A percentile compares a stretch with the other conserved stretches of the same genome.
Evolutionary conservation across 2,797 vertebrate species (phyloP).

Genomic region (Heliangelus exortis): DNA sequence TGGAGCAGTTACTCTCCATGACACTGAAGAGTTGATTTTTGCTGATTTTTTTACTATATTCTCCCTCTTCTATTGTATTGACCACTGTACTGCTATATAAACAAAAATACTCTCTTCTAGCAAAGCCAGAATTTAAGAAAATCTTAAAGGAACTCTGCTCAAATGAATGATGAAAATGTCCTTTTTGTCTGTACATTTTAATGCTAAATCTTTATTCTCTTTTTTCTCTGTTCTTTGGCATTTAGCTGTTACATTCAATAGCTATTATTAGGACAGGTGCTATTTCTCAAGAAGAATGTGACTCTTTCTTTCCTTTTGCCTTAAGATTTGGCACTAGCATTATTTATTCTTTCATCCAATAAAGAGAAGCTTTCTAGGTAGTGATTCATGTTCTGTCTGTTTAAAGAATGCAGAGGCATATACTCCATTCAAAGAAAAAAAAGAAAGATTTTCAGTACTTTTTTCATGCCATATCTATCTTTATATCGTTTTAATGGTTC

Average conservation of each 20-base stretch:
- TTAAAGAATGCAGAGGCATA: constrained; percentile 39
- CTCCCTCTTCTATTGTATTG: not conserved
- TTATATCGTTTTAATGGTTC: constrained; percentile 39
- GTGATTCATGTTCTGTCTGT: constrained; percentile 35
- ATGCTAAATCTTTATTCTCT: constrained; percentile 15
- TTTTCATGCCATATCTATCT: constrained; percentile 3
- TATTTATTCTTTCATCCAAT: constrained; percentile 38
- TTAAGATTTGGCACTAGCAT: constrained; percentile 15
- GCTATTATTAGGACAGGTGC: constrained; percentile 9
- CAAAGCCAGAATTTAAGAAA: not conserved
- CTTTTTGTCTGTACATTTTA: constrained; percentile 2
- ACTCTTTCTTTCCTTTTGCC: constrained; percentile 17
- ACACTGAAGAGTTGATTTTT: not conserved
- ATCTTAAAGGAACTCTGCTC: not conserved
- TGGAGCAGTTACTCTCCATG: not conserved
- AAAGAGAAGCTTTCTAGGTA: constrained; percentile 21
- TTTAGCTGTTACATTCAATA: constrained; percentile 21
- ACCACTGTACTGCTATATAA: not conserved
- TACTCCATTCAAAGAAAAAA: not conserved
- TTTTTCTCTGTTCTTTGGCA: constrained; percentile 17
- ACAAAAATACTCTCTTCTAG: not conserved
- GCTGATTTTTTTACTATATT: not conserved
- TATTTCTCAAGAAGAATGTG: constrained; percentile 25
- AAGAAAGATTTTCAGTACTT: not conserved
- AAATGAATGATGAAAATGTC: not conserved